Conservation (phyloP, 1,140 invertebrate species). For the Steinernema feltiae region DNA sequence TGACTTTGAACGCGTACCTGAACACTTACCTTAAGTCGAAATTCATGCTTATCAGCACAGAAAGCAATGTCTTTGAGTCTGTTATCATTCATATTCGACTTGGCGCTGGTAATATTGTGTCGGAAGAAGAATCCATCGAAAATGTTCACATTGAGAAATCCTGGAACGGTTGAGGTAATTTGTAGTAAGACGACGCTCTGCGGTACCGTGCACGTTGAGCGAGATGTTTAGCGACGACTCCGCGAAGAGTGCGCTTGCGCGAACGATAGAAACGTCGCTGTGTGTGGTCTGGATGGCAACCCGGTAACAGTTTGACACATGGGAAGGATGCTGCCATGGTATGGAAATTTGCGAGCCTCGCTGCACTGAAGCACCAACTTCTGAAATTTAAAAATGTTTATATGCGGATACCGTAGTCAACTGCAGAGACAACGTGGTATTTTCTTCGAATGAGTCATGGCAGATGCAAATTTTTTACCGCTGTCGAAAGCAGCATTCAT, state of each 20-base stretch:
- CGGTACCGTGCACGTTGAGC: conserved; percentile 36
- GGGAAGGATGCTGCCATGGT: conserved; percentile 55
- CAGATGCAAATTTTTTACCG: too few species aligned
- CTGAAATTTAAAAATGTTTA: conserved; percentile 36
- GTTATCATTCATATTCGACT: conserved; percentile 41
- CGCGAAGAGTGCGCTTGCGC: conserved; percentile 50
- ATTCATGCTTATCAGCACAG: conserved; percentile 30
- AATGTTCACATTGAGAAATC: conserved; percentile 44
- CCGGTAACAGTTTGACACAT: conserved; percentile 52
- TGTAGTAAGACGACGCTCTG: not conserved
- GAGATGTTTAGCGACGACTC: conserved; percentile 52
- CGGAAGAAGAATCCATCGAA: conserved; percentile 55
- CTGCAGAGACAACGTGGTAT: too few species aligned
- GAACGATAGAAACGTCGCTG: conserved; percentile 37
- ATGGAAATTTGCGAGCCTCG: conserved; percentile 49
- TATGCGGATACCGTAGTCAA: not conserved
- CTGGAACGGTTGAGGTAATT: conserved; percentile 6
- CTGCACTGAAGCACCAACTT: conserved; percentile 56
- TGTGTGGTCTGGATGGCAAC: conserved; percentile 49
- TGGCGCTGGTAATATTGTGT: conserved; percentile 42
- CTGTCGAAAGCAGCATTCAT: too few species aligned
- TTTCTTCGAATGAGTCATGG: too few species aligned
- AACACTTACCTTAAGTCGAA: conserved; percentile 29
- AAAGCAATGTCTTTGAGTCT: conserved; percentile 52
- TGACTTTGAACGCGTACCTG: too few species aligned